Percentiles rank a stretch among this genome's conserved stretches.
These are phyloP conservation scores for Gadus chalcogrammus DNA, from an alignment of 2,113 vertebrate genomes.

Conservation along the genomic window DNA sequence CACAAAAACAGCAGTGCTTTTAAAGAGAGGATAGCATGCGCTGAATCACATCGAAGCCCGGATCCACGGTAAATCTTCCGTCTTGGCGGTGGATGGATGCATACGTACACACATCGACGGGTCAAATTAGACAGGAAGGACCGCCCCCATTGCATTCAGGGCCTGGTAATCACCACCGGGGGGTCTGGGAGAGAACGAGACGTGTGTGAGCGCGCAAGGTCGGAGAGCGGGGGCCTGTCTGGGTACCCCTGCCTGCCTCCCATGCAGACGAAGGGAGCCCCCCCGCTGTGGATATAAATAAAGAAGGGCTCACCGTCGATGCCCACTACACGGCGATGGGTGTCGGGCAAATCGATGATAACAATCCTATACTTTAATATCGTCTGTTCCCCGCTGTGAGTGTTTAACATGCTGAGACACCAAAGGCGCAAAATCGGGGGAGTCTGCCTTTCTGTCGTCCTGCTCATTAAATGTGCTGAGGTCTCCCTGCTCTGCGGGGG, in stretches of 20 bases:
- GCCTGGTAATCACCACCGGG: too few species aligned
- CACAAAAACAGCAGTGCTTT: too few species aligned
- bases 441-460: conserved; percentile 75
- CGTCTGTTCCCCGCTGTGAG: conserved; percentile 82
- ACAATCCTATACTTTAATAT: conserved; percentile 73
- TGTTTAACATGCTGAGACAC: conserved; percentile 84
- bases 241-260: conserved; percentile 41
- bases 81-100: too few species aligned
- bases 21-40: too few species aligned
- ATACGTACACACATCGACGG: too few species aligned
- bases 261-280: conserved; percentile 37
- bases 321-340: conserved; percentile 52
- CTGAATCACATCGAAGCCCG: too few species aligned
- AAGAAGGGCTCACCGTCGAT: conserved; percentile 41
- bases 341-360: conserved; percentile 79
- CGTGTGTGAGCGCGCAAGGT: conserved; percentile 36
- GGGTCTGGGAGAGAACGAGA: too few species aligned
- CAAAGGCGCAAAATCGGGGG: conserved; percentile 70
- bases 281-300: conserved; percentile 45
- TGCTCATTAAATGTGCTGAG: conserved; percentile 80
- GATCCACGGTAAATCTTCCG: too few species aligned
- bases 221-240: conserved; percentile 47
- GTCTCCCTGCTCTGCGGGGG: conserved; percentile 74
- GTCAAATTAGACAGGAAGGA: too few species aligned
- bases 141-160: too few species aligned